Evolutionary conservation across 2,113 vertebrate genomes (phyloP), one percentile per base, ranked within the genome.

Genomic region (Alectura lathami): DNA sequence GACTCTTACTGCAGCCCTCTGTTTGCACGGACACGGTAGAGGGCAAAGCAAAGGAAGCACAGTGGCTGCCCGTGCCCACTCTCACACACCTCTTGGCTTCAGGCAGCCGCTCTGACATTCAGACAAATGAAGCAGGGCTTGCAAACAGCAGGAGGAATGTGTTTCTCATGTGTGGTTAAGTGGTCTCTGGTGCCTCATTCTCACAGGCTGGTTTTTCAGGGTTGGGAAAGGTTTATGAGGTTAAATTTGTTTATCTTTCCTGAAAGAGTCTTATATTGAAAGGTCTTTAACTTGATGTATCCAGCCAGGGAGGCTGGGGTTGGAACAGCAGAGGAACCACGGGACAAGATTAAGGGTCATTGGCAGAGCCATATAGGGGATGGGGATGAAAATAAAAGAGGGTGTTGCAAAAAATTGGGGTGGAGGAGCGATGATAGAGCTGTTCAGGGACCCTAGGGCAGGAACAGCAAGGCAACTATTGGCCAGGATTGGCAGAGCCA

Each of bases 131-230:
- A 88, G 76, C 87, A 34, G 79, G 93, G 94, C 87, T 92, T 88
- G 92, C 95, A 93, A 88, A 83, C 93, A 91, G 93, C 95, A 59
- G 95, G 95, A 96, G 85, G 84, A 96, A 93, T 75, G 81, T 83
- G 88, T 54, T 89, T 86, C 85, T 91, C 91, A 88, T 88, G 84
- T 86, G 95, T 80, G 81, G 91, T 94, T 93, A 83, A 91, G 88
- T 93, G 95, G 73, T 93, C 91, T 94, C 93, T 88, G 88, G 95
- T 91, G 91, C 85, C 95, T 93, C 77, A 68, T 96, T 91, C 82
- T 94, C 82, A 53, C 38, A 1, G 77, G 86, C 83, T 88, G 89
- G 86, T 96, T 95, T 89, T 82, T 85, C 89, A 95, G 94, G 94
- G 86, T 68, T 36, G 92, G 94, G 78, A 92, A 92, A 95, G 92